Conservation (phyloP, 64 coral and sea anemone species). For the Exaiptasia diaphana region DNA sequence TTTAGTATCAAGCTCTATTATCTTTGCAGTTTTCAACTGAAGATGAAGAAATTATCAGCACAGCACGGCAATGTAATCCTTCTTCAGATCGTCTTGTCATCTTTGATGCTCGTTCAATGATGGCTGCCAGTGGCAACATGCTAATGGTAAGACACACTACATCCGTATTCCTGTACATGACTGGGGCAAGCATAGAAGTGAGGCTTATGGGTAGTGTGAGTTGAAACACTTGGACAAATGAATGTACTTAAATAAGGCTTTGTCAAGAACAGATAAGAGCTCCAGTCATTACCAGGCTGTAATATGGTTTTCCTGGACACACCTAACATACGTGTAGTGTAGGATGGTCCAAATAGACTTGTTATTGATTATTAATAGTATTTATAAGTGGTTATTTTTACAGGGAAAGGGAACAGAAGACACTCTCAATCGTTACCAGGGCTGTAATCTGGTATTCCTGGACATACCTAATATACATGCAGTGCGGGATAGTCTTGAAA, state of each 20-base stretch:
- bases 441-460: constrained; percentile 85
- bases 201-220: too few relatives aligned
- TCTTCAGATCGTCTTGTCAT: constrained; percentile 70
- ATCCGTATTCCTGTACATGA: not conserved
- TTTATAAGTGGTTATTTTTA: not conserved
- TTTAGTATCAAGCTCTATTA: too few relatives aligned
- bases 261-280: constrained; percentile 85
- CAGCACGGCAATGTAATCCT: constrained; percentile 67
- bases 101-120: constrained; percentile 81
- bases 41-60: constrained; percentile 72
- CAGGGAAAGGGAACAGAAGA: constrained; percentile 99
- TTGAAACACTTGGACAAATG: too few relatives aligned
- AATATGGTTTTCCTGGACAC: constrained; percentile 80
- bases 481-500: constrained; percentile 86
- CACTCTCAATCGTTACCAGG: constrained; percentile 84
- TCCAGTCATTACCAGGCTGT: constrained; percentile 75
- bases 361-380: not conserved
- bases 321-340: constrained; percentile 83
- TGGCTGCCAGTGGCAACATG: constrained; percentile 88
- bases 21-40: constrained; percentile 57
- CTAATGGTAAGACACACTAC: constrained; percentile 50
- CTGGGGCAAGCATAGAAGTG: not conserved
- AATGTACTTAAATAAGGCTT: too few relatives aligned
- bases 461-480: constrained; percentile 98
- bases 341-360: constrained; percentile 75